Evolutionary conservation across 2,113 vertebrate species (phyloP).

Genomic region (Gulo gulo): DNA sequence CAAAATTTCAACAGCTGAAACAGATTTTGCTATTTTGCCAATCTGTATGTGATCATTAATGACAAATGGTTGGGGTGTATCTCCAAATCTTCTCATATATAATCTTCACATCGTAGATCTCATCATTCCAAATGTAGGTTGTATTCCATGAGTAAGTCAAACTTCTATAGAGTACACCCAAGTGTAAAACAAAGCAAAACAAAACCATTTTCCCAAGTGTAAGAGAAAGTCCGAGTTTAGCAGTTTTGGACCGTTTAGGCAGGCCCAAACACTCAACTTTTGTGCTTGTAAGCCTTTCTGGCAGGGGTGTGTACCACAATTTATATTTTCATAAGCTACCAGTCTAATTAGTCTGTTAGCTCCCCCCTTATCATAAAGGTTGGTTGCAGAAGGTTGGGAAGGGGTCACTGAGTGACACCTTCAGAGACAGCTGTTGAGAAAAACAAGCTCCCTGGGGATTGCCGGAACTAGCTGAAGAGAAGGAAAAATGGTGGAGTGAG

Average conservation of each 20-base stretch:
- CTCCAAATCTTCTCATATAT: background rate
- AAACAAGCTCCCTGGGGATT: background rate
- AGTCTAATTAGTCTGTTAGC: constrained; percentile 27
- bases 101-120: background rate
- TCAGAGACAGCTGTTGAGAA: background rate
- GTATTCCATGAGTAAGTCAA: background rate
- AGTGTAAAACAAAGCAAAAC: background rate
- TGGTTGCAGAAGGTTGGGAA: background rate
- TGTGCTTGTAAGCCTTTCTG: background rate
- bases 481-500: background rate
- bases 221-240: background rate
- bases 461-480: background rate
- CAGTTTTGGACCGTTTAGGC: background rate
- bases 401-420: background rate
- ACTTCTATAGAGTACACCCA: background rate
- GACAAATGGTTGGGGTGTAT: background rate
- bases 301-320: background rate
- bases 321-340: constrained; percentile 44
- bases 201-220: background rate
- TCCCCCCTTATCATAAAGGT: background rate
- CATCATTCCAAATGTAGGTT: background rate
- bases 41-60: background rate
- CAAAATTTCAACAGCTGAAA: background rate
- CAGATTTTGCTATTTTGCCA: background rate
- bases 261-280: background rate